Evolutionary conservation across 2,113 vertebrate genomes (phyloP).

Genomic region (Labeo catla): DNA sequence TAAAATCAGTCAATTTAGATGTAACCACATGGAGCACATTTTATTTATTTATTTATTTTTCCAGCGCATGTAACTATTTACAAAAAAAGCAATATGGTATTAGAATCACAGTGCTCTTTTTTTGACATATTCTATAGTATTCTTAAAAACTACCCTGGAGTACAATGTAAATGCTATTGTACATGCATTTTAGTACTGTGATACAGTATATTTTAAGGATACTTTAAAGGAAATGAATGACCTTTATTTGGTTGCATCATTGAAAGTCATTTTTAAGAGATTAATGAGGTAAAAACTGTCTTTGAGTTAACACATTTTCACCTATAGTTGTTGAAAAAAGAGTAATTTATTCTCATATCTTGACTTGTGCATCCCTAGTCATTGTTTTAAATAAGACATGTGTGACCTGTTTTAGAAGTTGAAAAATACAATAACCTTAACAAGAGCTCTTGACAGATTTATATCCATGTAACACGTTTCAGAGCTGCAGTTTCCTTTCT

Average conservation of each 20-base stretch:
- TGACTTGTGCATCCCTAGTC: too few relatives aligned
- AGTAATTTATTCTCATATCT: background rate
- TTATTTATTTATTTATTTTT: background rate
- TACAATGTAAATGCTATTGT: background rate
- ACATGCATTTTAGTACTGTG: background rate
- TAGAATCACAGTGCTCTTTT: too few relatives aligned
- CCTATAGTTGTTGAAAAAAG: background rate
- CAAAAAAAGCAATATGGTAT: too few relatives aligned
- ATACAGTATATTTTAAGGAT: background rate
- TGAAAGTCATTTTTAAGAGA: background rate
- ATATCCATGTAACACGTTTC: conserved; percentile 42
- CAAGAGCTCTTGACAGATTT: conserved; percentile 51
- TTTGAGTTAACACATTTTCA: background rate
- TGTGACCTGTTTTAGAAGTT: conserved; percentile 22
- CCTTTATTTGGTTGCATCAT: background rate
- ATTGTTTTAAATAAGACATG: background rate
- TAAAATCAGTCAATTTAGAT: background rate
- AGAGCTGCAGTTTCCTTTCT: conserved; percentile 39
- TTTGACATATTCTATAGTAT: background rate
- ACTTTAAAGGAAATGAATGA: background rate
- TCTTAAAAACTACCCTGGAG: background rate
- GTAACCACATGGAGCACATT: background rate
- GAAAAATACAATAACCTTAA: conserved; percentile 29
- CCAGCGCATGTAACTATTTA: background rate
- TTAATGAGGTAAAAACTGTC: background rate